Percentiles rank a stretch among this genome's conserved stretches.
Conservation (phyloP, 2,113 vertebrate genomes). For the Leiothrix lutea region DNA sequence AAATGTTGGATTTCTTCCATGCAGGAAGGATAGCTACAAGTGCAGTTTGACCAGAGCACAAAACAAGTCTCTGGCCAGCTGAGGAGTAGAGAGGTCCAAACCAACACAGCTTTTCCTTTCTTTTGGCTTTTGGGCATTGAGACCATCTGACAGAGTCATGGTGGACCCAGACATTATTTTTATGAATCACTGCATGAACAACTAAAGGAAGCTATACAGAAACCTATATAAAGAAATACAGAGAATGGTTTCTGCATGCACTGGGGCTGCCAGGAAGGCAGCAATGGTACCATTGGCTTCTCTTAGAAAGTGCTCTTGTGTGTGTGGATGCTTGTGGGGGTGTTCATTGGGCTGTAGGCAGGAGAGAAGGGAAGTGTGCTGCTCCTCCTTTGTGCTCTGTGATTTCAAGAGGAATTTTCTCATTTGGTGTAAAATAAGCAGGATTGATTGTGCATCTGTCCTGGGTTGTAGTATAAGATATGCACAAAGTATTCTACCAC, state of each 20-base stretch:
- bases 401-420: background rate
- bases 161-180: background rate
- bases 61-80: background rate
- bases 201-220: background rate
- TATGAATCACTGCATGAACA: background rate
- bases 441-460: background rate
- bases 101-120: background rate
- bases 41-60: background rate
- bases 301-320: background rate
- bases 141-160: background rate
- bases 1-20: background rate
- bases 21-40: background rate
- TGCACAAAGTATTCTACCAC: too few species aligned
- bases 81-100: background rate
- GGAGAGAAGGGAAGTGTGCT: background rate
- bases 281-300: background rate
- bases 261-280: background rate
- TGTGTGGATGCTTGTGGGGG: too few species aligned
- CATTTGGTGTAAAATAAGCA: background rate
- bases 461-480: too few species aligned
- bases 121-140: background rate
- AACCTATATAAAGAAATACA: background rate
- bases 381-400: background rate
- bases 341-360: background rate
- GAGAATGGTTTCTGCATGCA: background rate